These are phyloP conservation scores for Lasius fuliginosus DNA, from an alignment of 2,888 invertebrate genomes.

Conservation along the genomic window DNA sequence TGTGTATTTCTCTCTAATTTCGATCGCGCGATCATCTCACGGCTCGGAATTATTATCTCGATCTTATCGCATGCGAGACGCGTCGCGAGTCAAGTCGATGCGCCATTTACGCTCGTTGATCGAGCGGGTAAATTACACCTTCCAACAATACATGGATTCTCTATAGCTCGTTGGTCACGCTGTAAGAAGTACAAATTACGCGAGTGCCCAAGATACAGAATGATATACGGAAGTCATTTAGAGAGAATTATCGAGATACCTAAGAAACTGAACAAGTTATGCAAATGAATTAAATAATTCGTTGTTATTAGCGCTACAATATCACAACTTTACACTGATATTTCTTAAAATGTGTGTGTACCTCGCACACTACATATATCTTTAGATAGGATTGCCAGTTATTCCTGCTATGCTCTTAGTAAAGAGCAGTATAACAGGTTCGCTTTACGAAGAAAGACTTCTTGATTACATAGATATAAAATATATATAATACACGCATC, in stretches of 20 bases:
- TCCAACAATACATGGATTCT: constrained; percentile 28
- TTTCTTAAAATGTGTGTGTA: neutral
- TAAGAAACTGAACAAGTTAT: neutral
- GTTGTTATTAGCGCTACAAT: neutral
- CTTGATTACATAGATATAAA: neutral
- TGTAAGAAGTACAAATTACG: constrained; percentile 40
- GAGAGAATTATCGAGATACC: neutral
- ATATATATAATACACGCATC: neutral
- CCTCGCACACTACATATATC: neutral
- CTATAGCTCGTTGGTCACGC: constrained; percentile 17
- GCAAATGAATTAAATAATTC: constrained; percentile 14
- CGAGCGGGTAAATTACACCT: constrained; percentile 39
- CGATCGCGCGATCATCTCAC: constrained; percentile 21
- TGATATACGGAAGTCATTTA: constrained; percentile 20
- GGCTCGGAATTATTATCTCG: constrained; percentile 26
- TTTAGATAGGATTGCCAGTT: neutral
- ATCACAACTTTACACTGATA: neutral
- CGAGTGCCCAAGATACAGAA: neutral
- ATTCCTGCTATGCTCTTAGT: neutral
- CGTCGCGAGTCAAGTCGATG: constrained; percentile 28
- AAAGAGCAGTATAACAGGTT: neutral
- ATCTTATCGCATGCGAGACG: constrained; percentile 36
- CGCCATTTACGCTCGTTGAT: constrained; percentile 25
- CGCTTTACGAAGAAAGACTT: constrained; percentile 5
- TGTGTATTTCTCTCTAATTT: constrained; percentile 36